These are phyloP conservation scores for Peromyscus leucopus DNA, from an alignment of 2,113 vertebrate species.

Conservation along the genomic window DNA sequence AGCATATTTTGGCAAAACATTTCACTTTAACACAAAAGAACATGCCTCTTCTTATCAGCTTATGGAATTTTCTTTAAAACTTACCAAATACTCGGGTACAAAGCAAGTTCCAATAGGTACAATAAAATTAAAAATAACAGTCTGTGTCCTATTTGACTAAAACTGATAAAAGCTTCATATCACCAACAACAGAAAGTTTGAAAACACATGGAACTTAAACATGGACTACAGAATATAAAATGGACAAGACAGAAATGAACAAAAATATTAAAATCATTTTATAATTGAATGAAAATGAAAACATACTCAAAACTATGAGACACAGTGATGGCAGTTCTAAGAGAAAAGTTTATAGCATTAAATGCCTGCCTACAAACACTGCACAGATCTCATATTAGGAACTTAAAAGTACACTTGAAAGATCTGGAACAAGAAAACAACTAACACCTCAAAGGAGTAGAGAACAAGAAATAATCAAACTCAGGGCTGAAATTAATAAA, in stretches of 20 bases:
- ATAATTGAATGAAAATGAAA: not conserved
- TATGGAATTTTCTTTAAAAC: not conserved
- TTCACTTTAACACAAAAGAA: not conserved
- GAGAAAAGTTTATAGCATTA: not conserved
- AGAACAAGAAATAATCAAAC: not conserved
- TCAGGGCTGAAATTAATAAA: not conserved
- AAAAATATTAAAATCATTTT: not conserved
- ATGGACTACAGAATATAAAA: not conserved
- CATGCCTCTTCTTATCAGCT: not conserved
- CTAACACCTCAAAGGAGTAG: not conserved
- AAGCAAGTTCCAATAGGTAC: not conserved
- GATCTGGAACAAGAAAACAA: not conserved
- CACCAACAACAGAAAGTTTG: not conserved
- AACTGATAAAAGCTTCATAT: not conserved
- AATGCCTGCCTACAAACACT: not conserved
- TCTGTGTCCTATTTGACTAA: not conserved
- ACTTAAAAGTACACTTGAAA: not conserved
- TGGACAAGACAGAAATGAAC: not conserved
- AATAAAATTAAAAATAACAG: not conserved
- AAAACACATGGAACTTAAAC: not conserved
- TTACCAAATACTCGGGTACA: not conserved
- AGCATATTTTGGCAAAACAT: not conserved
- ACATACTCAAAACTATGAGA: not conserved
- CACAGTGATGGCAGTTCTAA: not conserved
- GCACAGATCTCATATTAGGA: not conserved